Conservation (phyloP, 1,140 invertebrate genomes). For the Medauroidea extradentata region DNA sequence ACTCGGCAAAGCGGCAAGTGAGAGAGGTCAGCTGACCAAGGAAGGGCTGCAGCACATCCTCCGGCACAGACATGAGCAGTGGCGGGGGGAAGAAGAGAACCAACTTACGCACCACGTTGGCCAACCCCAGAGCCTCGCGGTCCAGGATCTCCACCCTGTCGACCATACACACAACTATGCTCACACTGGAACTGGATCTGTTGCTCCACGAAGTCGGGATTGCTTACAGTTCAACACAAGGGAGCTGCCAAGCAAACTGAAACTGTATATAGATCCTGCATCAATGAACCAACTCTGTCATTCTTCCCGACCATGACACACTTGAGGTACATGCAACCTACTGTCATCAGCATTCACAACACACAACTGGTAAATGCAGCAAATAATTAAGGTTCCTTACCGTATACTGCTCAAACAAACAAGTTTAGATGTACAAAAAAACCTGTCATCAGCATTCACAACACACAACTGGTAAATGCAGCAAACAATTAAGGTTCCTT, state of each 20-base stretch:
- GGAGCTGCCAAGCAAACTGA: too few species aligned
- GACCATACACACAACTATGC: too few species aligned
- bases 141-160: conserved; percentile 55
- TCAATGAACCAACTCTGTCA: too few species aligned
- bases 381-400: too few species aligned
- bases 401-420: not conserved
- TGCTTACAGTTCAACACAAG: too few species aligned
- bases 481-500: too few species aligned
- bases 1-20: conserved; percentile 70
- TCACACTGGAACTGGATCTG: too few species aligned
- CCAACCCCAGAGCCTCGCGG: conserved; percentile 59
- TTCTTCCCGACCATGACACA: too few species aligned
- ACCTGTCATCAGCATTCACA: not conserved
- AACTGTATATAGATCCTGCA: too few species aligned
- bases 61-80: conserved; percentile 45
- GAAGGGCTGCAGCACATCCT: conserved; percentile 47
- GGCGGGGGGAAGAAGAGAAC: conserved; percentile 55
- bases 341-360: not conserved
- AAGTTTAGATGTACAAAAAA: not conserved
- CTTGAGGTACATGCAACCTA: not conserved
- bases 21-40: conserved; percentile 64
- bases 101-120: conserved; percentile 60
- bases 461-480: too few species aligned
- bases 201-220: too few species aligned
- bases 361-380: too few species aligned